A percentile compares a stretch with the other conserved stretches of the same genome.
These are phyloP conservation scores for Blastobasis adustella DNA, from an alignment of 2,888 invertebrate genomes.

Conservation along the genomic window DNA sequence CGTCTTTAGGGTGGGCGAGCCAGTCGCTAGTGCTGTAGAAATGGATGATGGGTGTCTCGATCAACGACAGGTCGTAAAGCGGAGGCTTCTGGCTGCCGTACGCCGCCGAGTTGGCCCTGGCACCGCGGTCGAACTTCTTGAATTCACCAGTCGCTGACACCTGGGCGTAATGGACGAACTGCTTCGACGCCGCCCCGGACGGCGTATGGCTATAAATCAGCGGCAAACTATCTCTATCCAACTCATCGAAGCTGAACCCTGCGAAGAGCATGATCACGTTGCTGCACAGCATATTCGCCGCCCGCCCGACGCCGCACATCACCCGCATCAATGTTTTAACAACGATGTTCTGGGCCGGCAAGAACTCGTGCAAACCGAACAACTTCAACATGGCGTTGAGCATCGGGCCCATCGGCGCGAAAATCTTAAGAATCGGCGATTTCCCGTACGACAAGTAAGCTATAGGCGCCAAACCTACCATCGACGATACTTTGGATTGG, in stretches of 20 bases:
- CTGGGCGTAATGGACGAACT: constrained; percentile 50
- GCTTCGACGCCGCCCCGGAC: constrained; percentile 46
- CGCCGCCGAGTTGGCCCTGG: constrained; percentile 24
- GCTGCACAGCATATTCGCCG: not conserved
- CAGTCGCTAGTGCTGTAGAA: constrained; percentile 50
- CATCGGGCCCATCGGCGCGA: constrained; percentile 33
- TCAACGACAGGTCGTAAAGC: constrained; percentile 35
- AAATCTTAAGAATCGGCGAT: constrained; percentile 43
- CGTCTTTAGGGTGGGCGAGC: constrained; percentile 43
- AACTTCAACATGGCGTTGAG: constrained; percentile 29
- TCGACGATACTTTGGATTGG: constrained; percentile 68
- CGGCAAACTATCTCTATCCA: not conserved
- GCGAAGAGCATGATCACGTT: not conserved
- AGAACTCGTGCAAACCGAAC: constrained; percentile 77
- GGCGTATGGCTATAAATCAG: constrained; percentile 46
- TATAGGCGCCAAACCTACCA: constrained; percentile 75
- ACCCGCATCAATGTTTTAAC: not conserved
- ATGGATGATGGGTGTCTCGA: constrained; percentile 41
- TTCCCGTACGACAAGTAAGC: constrained; percentile 61
- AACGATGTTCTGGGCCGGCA: constrained; percentile 49
- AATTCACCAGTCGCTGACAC: constrained; percentile 40
- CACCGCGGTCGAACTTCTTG: constrained; percentile 47
- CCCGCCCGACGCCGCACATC: not conserved
- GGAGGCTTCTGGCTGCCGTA: constrained; percentile 40
- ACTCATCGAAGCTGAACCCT: not conserved